phyloP scores from a whole-genome alignment of 2,888 invertebrate genomes.

The Micoletzkya japonica region DNA sequence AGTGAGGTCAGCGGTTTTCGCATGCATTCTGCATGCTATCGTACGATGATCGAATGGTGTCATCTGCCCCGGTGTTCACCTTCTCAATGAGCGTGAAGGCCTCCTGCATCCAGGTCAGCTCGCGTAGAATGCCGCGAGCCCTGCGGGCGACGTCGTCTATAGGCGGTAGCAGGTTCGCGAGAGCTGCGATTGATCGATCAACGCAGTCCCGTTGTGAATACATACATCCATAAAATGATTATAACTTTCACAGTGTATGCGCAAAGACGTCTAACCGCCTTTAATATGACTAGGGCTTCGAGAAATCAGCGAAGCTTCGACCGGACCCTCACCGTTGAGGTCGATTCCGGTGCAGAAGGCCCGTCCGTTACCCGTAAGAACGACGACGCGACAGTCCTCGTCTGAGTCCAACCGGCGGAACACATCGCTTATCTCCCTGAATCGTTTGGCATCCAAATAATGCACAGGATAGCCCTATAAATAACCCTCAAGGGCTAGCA shows the following conservation, averaged over 20 bases:
- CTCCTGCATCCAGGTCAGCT: constrained; percentile 73
- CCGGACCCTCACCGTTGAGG: constrained; percentile 66
- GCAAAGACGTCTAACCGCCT: constrained; percentile 1
- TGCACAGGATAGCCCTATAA: too few relatives aligned
- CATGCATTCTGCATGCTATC: too few relatives aligned
- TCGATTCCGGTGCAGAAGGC: constrained; percentile 85
- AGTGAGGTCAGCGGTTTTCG: too few relatives aligned
- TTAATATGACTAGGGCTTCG: constrained; percentile 25
- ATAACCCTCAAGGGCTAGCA: too few relatives aligned
- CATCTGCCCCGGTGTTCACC: constrained; percentile 67
- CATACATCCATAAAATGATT: not conserved
- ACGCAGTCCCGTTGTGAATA: not conserved
- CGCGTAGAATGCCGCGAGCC: not conserved
- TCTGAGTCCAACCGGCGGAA: constrained; percentile 77
- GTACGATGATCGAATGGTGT: not conserved
- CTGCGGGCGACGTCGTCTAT: not conserved
- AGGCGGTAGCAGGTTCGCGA: not conserved
- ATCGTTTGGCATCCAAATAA: too few relatives aligned
- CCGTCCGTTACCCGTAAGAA: constrained; percentile 83
- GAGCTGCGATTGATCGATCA: not conserved
- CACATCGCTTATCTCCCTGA: constrained; percentile 78
- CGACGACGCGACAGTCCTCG: constrained; percentile 81
- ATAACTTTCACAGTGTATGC: not conserved
- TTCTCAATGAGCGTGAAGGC: constrained; percentile 79
- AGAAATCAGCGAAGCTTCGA: constrained; percentile 27